A percentile compares a stretch with the other conserved stretches of the same genome.
Conservation (phyloP, 2,888 invertebrate species). For the Leptinotarsa tumamoca region DNA sequence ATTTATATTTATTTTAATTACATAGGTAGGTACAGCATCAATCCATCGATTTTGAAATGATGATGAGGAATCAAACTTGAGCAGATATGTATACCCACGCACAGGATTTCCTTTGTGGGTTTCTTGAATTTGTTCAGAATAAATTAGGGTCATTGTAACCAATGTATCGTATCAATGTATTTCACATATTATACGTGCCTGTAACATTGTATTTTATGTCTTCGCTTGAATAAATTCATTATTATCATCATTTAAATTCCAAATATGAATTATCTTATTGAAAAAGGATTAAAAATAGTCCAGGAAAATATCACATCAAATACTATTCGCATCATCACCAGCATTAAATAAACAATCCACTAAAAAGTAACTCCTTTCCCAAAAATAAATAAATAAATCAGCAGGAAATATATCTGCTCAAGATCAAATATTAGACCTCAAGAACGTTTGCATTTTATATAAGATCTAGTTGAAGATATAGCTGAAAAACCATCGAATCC, state of each 20-base stretch:
- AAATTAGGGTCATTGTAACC: no score
- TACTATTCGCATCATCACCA: slow-evolving; percentile 43
- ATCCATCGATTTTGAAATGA: no score
- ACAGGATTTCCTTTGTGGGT: no score
- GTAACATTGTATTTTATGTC: no score
- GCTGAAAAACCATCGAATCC: not conserved
- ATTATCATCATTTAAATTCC: slow-evolving; percentile 19
- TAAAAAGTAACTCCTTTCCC: slow-evolving; percentile 30
- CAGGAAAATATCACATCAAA: slow-evolving; percentile 47
- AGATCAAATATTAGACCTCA: not conserved
- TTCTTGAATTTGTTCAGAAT: no score
- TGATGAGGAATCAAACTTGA: no score
- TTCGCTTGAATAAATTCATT: no score
- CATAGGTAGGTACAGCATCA: no score
- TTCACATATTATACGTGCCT: no score
- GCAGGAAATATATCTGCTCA: not conserved
- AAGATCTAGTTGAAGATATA: not conserved
- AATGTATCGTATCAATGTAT: no score
- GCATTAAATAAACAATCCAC: slow-evolving; percentile 38
- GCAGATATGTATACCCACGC: no score
- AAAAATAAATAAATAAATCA: slow-evolving; percentile 18
- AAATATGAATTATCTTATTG: slow-evolving; percentile 18
- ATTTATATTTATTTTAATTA: no score
- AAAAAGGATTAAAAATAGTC: slow-evolving; percentile 35
- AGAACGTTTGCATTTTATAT: not conserved